phyloP scores from a whole-genome alignment of 1,140 invertebrate species.

The Rhyzopertha dominica region DNA sequence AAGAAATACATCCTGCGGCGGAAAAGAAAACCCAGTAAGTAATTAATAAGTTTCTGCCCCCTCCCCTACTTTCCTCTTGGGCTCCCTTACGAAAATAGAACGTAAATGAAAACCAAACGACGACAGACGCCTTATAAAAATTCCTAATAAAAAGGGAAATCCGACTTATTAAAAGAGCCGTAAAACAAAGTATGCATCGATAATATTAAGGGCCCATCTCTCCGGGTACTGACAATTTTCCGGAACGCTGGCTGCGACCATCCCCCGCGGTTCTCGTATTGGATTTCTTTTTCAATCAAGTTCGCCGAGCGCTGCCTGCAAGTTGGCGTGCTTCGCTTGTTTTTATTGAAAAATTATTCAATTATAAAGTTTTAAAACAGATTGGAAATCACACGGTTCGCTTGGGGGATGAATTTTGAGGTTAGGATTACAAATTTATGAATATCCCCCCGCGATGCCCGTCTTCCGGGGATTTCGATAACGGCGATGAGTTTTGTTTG shows the following conservation, averaged over 20 bases:
- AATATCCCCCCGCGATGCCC: no score
- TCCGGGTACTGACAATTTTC: slow-evolving; percentile 33
- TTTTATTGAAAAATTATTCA: slow-evolving; percentile 46
- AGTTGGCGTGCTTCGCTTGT: slow-evolving; percentile 39
- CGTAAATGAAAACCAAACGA: no score
- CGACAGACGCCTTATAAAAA: no score
- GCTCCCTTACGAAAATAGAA: no score
- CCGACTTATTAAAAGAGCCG: slow-evolving; percentile 21
- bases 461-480: no score
- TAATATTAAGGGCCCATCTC: slow-evolving; percentile 30
- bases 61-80: no score
- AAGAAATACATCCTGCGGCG: no score
- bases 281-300: slow-evolving; percentile 36
- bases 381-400: slow-evolving; percentile 41
- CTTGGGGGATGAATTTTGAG: slow-evolving; percentile 25
- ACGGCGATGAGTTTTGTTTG: no score
- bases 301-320: slow-evolving; percentile 13
- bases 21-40: no score
- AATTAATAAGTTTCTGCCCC: no score
- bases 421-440: slow-evolving; percentile 18
- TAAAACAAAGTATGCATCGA: slow-evolving; percentile 29
- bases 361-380: slow-evolving; percentile 45
- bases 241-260: slow-evolving; percentile 18
- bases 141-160: no score
- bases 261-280: slow-evolving; percentile 14